Conservation (phyloP, 2,113 vertebrate species). For the Pangasianodon gigas region DNA sequence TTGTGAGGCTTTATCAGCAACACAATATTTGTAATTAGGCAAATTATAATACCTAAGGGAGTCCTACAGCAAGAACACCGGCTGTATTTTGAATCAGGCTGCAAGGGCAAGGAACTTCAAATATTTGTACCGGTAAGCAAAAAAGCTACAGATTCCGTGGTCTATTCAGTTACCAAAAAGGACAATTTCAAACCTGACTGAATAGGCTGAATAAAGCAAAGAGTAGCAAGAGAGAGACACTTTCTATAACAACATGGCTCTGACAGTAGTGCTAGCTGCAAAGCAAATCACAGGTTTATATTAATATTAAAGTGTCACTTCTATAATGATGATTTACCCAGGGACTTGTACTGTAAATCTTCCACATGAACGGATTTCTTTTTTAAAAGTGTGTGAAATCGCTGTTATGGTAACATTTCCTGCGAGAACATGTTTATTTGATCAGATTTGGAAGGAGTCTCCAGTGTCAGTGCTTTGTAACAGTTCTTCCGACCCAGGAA, state of each 20-base stretch:
- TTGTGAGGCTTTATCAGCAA: slow-evolving; percentile 7
- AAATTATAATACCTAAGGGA: neutral
- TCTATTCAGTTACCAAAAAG: too few species aligned
- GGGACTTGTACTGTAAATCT: too few species aligned
- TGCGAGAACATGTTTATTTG: neutral
- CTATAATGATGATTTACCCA: too few species aligned
- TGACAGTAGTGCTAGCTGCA: too few species aligned
- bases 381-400: too few species aligned
- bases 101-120: neutral
- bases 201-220: too few species aligned
- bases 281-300: too few species aligned
- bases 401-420: neutral
- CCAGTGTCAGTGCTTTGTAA: neutral
- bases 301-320: too few species aligned
- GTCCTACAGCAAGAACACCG: neutral
- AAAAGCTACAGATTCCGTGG: too few species aligned
- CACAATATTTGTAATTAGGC: slow-evolving; percentile 30
- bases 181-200: too few species aligned
- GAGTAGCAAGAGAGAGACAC: too few species aligned
- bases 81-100: neutral
- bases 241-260: too few species aligned
- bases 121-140: neutral
- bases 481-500: neutral
- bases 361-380: neutral
- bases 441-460: neutral